Conservation (phyloP, 2,113 vertebrate species). For the Pelobates fuscus region DNA sequence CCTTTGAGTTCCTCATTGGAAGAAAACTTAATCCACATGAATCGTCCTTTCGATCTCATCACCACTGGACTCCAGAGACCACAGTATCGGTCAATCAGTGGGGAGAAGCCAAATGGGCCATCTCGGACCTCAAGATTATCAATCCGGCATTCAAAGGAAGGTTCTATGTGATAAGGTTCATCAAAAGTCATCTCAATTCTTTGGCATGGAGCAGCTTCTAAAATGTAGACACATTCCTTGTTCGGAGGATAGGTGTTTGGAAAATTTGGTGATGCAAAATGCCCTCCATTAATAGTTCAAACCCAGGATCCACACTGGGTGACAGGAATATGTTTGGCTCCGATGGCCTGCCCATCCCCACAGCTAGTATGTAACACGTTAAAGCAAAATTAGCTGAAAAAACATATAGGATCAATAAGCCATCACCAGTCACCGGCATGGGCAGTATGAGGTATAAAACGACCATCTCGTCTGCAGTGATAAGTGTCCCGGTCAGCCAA, state of each 20-base stretch:
- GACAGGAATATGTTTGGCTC: slow-evolving; percentile 73
- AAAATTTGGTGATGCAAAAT: slow-evolving; percentile 95
- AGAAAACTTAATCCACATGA: slow-evolving; percentile 98
- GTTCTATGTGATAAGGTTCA: slow-evolving; percentile 93
- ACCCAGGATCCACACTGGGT: slow-evolving; percentile 93
- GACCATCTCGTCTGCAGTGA: no score
- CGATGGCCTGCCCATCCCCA: slow-evolving; percentile 82
- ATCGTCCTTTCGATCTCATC: slow-evolving; percentile 93
- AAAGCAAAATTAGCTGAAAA: no score
- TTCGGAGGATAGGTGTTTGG: slow-evolving; percentile 93
- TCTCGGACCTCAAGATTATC: slow-evolving; percentile 96
- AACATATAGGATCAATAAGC: no score
- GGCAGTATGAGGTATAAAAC: no score
- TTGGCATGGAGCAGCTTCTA: slow-evolving; percentile 95
- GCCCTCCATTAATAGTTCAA: slow-evolving; percentile 92
- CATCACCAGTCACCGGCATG: no score
- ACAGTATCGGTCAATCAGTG: slow-evolving; percentile 91
- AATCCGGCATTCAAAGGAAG: slow-evolving; percentile 96
- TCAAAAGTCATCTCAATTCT: slow-evolving; percentile 95
- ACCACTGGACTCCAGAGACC: slow-evolving; percentile 86
- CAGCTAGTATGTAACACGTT: no score
- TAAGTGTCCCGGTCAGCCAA: no score
- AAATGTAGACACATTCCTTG: slow-evolving; percentile 95
- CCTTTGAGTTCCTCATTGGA: slow-evolving; percentile 97
- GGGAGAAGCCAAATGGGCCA: slow-evolving; percentile 96